Percentiles rank a stretch among this genome's conserved stretches.
Evolutionary conservation across 2,888 invertebrate species (phyloP).

Genomic region (Tryphoninae sp.): DNA sequence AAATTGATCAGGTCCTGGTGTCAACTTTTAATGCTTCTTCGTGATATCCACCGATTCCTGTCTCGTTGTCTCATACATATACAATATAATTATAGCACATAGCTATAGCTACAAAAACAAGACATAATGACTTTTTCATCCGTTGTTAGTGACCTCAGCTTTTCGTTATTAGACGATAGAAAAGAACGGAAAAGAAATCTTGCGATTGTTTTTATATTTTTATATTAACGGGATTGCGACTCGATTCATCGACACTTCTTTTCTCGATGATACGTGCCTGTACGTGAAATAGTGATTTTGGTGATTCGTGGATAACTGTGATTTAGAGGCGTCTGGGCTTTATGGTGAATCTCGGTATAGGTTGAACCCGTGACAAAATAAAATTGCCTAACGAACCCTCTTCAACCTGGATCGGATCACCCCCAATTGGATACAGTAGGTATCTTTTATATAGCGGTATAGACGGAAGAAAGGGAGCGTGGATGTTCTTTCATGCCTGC

Average conservation of each 20-base stretch:
- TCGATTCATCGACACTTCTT: conserved; percentile 31
- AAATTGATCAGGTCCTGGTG: conserved; percentile 68
- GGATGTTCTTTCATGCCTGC: conserved; percentile 40
- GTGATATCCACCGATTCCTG: conserved; percentile 51
- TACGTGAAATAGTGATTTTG: neutral
- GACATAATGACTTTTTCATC: neutral
- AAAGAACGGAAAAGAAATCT: conserved; percentile 13
- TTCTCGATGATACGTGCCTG: neutral
- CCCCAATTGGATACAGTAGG: conserved; percentile 23
- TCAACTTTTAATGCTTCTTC: conserved; percentile 73
- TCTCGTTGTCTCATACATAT: conserved; percentile 10
- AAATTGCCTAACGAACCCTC: conserved; percentile 77
- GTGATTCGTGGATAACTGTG: conserved; percentile 16
- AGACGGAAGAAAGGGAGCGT: conserved; percentile 4
- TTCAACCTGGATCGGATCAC: conserved; percentile 65
- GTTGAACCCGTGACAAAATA: conserved; percentile 74
- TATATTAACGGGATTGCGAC: neutral
- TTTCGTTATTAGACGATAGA: neutral
- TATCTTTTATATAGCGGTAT: conserved; percentile 22
- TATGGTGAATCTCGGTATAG: conserved; percentile 53
- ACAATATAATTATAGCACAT: neutral
- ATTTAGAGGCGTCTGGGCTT: conserved; percentile 39
- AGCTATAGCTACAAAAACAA: neutral
- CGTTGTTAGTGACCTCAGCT: neutral
- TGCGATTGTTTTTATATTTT: neutral